phyloP scores from a whole-genome alignment of 2,113 vertebrate genomes.

The Axis porcinus region DNA sequence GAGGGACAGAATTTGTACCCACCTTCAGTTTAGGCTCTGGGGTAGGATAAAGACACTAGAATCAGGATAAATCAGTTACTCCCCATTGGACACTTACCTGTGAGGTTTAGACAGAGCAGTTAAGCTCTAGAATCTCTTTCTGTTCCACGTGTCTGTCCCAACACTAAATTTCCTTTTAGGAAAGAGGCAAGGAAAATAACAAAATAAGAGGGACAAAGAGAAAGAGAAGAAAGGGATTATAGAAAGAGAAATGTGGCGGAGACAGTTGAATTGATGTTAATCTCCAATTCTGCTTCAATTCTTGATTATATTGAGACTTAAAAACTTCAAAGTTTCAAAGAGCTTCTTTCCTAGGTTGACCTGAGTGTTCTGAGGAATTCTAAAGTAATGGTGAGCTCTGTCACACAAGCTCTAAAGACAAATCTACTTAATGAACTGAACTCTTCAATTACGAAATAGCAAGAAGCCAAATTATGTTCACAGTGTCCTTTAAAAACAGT shows the following conservation, averaged over 20 bases:
- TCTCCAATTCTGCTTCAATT: not conserved
- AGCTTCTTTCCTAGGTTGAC: not conserved
- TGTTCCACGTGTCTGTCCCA: not conserved
- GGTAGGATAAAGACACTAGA: not conserved
- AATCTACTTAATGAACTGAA: constrained; percentile 31
- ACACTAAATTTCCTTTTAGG: not conserved
- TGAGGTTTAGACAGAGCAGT: not conserved
- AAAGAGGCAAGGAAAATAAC: not conserved
- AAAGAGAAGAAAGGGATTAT: not conserved
- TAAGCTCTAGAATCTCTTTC: not conserved
- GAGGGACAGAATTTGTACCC: not conserved
- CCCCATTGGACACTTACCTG: not conserved
- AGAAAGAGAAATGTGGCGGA: not conserved
- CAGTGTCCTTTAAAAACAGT: not conserved
- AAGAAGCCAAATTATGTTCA: not conserved
- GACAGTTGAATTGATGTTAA: not conserved
- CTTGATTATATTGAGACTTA: not conserved
- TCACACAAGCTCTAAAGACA: constrained; percentile 23
- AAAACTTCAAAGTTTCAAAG: not conserved
- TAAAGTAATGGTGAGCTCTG: not conserved
- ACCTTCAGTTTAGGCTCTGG: accelerated
- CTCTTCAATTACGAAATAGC: constrained; percentile 20
- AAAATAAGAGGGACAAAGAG: not conserved
- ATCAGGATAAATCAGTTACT: accelerated
- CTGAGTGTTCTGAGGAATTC: constrained; percentile 14